phyloP scores from a whole-genome alignment of 92 coral and sea anemone species.

The Galaxea fascicularis region DNA sequence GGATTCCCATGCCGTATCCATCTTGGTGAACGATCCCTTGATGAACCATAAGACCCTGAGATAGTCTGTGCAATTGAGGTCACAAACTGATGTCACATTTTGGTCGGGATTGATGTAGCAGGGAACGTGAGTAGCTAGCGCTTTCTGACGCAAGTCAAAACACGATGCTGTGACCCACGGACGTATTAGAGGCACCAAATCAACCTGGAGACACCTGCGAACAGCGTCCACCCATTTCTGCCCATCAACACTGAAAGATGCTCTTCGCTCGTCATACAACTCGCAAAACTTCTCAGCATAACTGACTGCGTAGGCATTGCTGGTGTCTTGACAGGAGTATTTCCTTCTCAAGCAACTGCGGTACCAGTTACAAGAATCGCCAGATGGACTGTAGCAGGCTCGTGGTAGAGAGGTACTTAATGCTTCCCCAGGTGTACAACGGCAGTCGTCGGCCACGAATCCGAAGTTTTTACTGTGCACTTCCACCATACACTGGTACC shows the following conservation, averaged over 20 bases:
- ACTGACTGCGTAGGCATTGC: slow-evolving; percentile 63
- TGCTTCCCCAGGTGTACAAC: slow-evolving; percentile 38
- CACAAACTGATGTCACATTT: slow-evolving; percentile 62
- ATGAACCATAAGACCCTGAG: slow-evolving; percentile 63
- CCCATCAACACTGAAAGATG: slow-evolving; percentile 34
- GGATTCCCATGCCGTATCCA: slow-evolving; percentile 60
- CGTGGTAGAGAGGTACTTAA: slow-evolving; percentile 23
- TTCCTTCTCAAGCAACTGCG: slow-evolving; percentile 61
- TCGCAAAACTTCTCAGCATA: slow-evolving; percentile 68
- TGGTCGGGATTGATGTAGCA: slow-evolving; percentile 69
- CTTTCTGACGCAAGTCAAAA: slow-evolving; percentile 39
- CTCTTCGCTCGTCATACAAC: slow-evolving; percentile 23
- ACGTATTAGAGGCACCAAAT: slow-evolving; percentile 59
- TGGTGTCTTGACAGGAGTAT: slow-evolving; percentile 63
- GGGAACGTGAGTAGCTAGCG: slow-evolving; percentile 65
- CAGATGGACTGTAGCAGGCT: slow-evolving; percentile 67
- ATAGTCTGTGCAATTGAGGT: slow-evolving; percentile 52
- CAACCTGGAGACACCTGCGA: slow-evolving; percentile 64
- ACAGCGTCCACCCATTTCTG: slow-evolving; percentile 66
- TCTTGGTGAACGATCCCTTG: slow-evolving; percentile 47
- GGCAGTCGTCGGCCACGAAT: slow-evolving; percentile 54
- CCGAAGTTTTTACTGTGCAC: slow-evolving; percentile 52
- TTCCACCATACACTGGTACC: slow-evolving; percentile 78
- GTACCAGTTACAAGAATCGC: slow-evolving; percentile 65
- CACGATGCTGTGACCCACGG: slow-evolving; percentile 58